phyloP scores from a whole-genome alignment of 2,113 vertebrate genomes.

The Siphamia tubifer region DNA sequence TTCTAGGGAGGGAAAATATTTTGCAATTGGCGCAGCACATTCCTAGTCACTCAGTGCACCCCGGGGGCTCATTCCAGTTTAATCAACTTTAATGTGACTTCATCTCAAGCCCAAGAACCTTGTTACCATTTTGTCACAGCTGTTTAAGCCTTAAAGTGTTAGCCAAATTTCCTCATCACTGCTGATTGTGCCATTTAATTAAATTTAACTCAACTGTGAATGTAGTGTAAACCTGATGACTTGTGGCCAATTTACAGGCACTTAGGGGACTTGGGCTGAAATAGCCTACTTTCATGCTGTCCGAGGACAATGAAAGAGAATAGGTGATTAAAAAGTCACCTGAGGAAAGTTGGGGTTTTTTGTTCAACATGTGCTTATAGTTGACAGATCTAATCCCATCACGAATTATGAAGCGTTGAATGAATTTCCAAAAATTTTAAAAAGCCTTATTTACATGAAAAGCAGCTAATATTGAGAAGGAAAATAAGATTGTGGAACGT shows the following conservation, averaged over 20 bases:
- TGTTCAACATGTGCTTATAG: too few species aligned
- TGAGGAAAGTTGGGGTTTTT: too few species aligned
- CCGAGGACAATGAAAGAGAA: too few species aligned
- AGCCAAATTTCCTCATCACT: not conserved
- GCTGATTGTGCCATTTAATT: not conserved
- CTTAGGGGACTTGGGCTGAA: not conserved
- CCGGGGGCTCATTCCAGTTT: not conserved
- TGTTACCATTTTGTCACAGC: not conserved
- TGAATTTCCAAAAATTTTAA: too few species aligned
- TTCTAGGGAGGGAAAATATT: not conserved
- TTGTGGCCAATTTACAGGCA: not conserved
- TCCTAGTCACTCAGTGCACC: not conserved
- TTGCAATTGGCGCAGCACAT: not conserved
- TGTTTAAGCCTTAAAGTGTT: not conserved
- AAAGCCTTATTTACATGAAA: too few species aligned
- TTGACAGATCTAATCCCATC: too few species aligned
- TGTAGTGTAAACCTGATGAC: not conserved
- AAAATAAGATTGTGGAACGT: too few species aligned
- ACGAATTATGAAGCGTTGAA: too few species aligned
- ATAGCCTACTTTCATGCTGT: not conserved
- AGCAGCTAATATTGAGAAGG: too few species aligned
- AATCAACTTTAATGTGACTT: not conserved
- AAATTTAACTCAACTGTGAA: not conserved
- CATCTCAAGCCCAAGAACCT: not conserved
- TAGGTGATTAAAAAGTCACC: too few species aligned